These are phyloP conservation scores for Cheilosia soror DNA, from an alignment of 2,888 invertebrate genomes.

Conservation along the genomic window DNA sequence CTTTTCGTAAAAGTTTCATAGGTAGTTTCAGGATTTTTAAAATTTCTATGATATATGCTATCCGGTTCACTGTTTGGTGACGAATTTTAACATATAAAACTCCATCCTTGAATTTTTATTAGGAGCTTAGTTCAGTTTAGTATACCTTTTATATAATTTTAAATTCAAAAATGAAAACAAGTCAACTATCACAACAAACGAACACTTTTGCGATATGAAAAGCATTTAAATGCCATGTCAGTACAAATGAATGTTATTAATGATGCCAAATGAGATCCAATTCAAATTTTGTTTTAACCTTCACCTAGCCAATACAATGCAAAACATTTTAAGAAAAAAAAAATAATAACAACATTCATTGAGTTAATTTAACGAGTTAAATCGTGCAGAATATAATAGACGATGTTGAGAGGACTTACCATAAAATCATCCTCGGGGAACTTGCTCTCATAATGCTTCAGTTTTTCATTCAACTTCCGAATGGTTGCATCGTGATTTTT, in stretches of 20 bases:
- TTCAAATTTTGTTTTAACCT: conserved; percentile 48
- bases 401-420: conserved; percentile 78
- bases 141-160: background rate
- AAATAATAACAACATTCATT: conserved; percentile 44
- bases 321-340: conserved; percentile 38
- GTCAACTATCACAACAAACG: conserved; percentile 1
- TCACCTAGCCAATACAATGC: conserved; percentile 72
- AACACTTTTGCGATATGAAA: conserved; percentile 3
- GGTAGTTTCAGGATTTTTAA: too few relatives aligned
- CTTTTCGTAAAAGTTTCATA: too few relatives aligned
- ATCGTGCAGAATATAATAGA: conserved; percentile 52
- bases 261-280: conserved; percentile 20
- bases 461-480: conserved; percentile 80
- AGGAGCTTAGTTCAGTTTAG: background rate
- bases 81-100: too few relatives aligned
- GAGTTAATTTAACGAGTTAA: conserved; percentile 64
- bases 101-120: too few relatives aligned
- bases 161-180: background rate
- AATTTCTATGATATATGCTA: too few relatives aligned
- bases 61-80: too few relatives aligned
- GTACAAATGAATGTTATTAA: conserved; percentile 29
- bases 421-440: conserved; percentile 83
- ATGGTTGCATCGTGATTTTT: conserved; percentile 80
- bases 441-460: conserved; percentile 81
- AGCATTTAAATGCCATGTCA: background rate